These are phyloP conservation scores for Andricus grossulariae DNA, from an alignment of 1,140 invertebrate genomes.

Conservation along the genomic window DNA sequence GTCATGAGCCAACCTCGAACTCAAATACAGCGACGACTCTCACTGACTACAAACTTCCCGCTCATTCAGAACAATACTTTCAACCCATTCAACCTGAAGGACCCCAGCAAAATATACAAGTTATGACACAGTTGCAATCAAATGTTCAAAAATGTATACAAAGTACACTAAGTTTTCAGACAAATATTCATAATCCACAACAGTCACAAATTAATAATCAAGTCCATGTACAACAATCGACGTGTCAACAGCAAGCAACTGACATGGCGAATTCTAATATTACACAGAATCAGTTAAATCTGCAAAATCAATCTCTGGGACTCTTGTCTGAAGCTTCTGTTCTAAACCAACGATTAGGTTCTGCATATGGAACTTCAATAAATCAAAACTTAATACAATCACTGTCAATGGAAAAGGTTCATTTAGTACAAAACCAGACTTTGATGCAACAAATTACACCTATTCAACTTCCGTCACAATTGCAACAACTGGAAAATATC, in stretches of 20 bases:
- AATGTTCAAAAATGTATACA: slow-evolving; percentile 52
- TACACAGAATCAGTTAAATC: slow-evolving; percentile 51
- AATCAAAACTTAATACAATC: slow-evolving; percentile 57
- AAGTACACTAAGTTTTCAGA: slow-evolving; percentile 43
- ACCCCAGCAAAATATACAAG: slow-evolving; percentile 44
- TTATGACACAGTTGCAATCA: slow-evolving; percentile 51
- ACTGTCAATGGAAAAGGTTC: slow-evolving; percentile 60
- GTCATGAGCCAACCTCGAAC: slow-evolving; percentile 52
- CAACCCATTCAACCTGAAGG: slow-evolving; percentile 69
- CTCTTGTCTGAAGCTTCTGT: slow-evolving; percentile 51
- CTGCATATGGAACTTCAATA: slow-evolving; percentile 52
- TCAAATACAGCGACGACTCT: slow-evolving; percentile 35
- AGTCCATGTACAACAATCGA: slow-evolving; percentile 51
- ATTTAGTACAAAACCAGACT: slow-evolving; percentile 52
- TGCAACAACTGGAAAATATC: slow-evolving; percentile 56
- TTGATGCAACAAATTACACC: slow-evolving; percentile 57
- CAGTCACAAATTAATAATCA: slow-evolving; percentile 37
- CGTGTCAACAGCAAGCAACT: slow-evolving; percentile 46
- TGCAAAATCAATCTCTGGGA: slow-evolving; percentile 51
- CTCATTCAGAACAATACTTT: slow-evolving; percentile 70
- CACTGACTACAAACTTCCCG: slow-evolving; percentile 48
- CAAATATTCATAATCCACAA: slow-evolving; percentile 39
- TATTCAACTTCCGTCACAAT: slow-evolving; percentile 51
- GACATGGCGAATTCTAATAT: slow-evolving; percentile 54
- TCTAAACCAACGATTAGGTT: slow-evolving; percentile 60